phyloP scores from a whole-genome alignment of 2,797 vertebrate species.

The Helostoma temminkii region DNA sequence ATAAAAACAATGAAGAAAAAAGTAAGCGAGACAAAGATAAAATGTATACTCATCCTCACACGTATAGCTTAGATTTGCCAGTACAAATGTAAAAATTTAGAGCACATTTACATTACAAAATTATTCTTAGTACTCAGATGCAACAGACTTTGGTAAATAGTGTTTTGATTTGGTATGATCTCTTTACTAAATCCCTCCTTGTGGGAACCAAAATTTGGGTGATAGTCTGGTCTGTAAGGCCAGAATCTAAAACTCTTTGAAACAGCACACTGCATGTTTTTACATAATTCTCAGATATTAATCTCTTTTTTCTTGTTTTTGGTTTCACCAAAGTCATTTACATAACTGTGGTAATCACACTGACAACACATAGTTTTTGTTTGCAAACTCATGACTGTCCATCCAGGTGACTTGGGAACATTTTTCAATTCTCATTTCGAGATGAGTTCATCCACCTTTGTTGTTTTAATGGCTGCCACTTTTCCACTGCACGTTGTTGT shows the following conservation, averaged over 20 bases:
- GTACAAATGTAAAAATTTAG: slow-evolving; percentile 95
- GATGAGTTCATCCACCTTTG: slow-evolving; percentile 80
- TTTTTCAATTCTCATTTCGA: slow-evolving; percentile 86
- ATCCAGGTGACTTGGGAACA: slow-evolving; percentile 68
- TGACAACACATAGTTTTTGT: slow-evolving; percentile 85
- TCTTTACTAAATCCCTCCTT: slow-evolving; percentile 88
- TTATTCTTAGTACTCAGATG: slow-evolving; percentile 92
- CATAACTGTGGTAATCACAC: slow-evolving; percentile 89
- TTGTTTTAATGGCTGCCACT: slow-evolving; percentile 61
- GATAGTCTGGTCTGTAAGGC: slow-evolving; percentile 69
- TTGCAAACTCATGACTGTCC: slow-evolving; percentile 78
- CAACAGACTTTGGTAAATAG: slow-evolving; percentile 99
- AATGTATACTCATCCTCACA: slow-evolving; percentile 82
- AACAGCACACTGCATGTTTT: slow-evolving; percentile 79
- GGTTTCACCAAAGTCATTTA: slow-evolving; percentile 91
- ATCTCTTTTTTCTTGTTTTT: slow-evolving; percentile 90
- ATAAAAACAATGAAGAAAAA: slow-evolving; percentile 84
- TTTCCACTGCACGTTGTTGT: slow-evolving; percentile 46
- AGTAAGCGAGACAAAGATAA: slow-evolving; percentile 82
- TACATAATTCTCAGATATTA: slow-evolving; percentile 78
- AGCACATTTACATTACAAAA: slow-evolving; percentile 92
- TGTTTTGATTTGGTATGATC: slow-evolving; percentile 87
- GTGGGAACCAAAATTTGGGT: slow-evolving; percentile 79
- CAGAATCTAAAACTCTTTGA: slow-evolving; percentile 82
- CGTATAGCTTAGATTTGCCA: slow-evolving; percentile 84